Conservation (phyloP, 2,888 invertebrate genomes). For the Strigamia crassipes region DNA sequence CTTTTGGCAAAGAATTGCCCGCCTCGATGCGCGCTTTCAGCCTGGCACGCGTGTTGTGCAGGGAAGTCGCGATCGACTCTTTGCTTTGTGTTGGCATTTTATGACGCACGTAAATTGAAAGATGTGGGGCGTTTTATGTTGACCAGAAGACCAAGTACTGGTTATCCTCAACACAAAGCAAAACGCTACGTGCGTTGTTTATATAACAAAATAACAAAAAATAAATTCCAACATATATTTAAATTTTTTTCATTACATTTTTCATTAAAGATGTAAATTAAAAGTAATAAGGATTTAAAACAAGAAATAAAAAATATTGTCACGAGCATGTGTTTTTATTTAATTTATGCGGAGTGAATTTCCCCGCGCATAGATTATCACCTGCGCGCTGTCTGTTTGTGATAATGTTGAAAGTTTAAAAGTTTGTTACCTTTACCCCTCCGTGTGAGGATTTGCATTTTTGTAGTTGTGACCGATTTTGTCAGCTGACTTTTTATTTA, state of each 20-base stretch:
- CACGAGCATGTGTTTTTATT: no score
- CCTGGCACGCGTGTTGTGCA: background rate
- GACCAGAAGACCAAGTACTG: slow-evolving; percentile 11
- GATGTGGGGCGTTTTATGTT: slow-evolving; percentile 26
- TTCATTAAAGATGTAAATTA: background rate
- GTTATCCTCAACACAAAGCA: slow-evolving; percentile 11
- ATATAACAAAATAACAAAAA: background rate
- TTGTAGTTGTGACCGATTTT: no score
- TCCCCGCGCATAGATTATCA: no score
- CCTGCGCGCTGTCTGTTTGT: no score
- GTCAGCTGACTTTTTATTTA: no score
- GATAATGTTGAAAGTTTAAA: no score
- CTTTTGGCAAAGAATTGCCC: background rate
- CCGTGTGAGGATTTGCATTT: no score
- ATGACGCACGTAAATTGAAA: slow-evolving; percentile 26
- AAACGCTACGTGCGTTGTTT: slow-evolving; percentile 17
- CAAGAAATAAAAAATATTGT: no score
- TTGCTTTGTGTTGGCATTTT: background rate
- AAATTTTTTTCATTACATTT: background rate
- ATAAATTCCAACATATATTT: background rate
- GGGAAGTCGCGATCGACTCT: background rate
- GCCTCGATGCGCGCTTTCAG: background rate
- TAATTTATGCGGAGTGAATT: no score
- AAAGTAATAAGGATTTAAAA: background rate
- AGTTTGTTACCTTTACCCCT: no score